Evolutionary conservation across 2,797 vertebrate species (phyloP).

Genomic region (Lacerta agilis): DNA sequence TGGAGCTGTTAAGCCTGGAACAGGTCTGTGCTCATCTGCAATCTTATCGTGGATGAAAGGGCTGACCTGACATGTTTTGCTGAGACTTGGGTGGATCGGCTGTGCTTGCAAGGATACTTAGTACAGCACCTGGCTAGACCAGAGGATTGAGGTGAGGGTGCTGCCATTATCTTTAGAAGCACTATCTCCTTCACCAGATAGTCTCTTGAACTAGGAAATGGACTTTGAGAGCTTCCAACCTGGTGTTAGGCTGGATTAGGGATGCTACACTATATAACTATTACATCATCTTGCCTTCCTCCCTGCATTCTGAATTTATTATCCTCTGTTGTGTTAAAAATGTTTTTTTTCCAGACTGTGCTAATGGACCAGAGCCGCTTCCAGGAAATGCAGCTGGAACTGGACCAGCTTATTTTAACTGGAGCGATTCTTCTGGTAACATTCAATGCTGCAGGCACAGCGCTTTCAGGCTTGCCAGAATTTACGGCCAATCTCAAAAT

Average conservation of each 20-base stretch:
- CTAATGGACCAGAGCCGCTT: constrained; percentile 94
- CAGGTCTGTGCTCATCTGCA: too few relatives aligned
- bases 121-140: too few relatives aligned
- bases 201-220: too few relatives aligned
- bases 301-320: neutral
- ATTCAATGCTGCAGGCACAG: constrained; percentile 84
- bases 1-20: too few relatives aligned
- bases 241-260: neutral
- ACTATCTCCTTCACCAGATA: too few relatives aligned
- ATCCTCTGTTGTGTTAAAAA: neutral
- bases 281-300: neutral
- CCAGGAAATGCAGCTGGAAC: constrained; percentile 89
- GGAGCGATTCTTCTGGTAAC: constrained; percentile 89
- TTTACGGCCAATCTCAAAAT: constrained; percentile 89
- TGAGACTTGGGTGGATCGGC: too few relatives aligned
- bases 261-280: neutral
- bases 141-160: too few relatives aligned
- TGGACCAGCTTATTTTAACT: constrained; percentile 82
- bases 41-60: too few relatives aligned
- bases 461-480: constrained; percentile 83
- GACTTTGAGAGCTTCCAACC: neutral
- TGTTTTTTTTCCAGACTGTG: constrained; percentile 80
- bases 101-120: too few relatives aligned
- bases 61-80: too few relatives aligned
- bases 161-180: too few relatives aligned